Conservation (phyloP, 2,113 vertebrate species). For the Edolisoma coerulescens region DNA sequence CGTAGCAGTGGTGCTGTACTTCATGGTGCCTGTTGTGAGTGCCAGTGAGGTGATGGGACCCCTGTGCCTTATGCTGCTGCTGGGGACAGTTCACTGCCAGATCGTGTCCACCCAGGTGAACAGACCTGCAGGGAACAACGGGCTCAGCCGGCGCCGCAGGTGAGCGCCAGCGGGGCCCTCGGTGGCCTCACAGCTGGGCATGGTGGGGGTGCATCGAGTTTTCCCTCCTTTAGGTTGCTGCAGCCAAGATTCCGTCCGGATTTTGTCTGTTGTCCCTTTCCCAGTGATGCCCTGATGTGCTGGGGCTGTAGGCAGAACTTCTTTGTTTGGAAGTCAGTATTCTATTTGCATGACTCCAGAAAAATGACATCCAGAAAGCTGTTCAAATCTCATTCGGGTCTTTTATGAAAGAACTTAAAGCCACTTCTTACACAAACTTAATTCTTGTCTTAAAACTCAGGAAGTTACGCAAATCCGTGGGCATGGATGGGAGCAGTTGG, state of each 20-base stretch:
- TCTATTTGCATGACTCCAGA: background rate
- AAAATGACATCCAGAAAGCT: background rate
- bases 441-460: slow-evolving; percentile 47
- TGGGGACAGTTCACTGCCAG: slow-evolving; percentile 98
- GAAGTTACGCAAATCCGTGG: slow-evolving; percentile 74
- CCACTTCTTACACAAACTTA: background rate
- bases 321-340: background rate
- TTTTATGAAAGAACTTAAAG: background rate
- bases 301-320: background rate
- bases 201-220: background rate
- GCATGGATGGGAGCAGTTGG: slow-evolving; percentile 64
- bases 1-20: slow-evolving; percentile 80
- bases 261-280: background rate
- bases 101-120: slow-evolving; percentile 92
- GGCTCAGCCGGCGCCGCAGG: slow-evolving; percentile 85
- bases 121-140: slow-evolving; percentile 72
- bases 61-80: slow-evolving; percentile 93
- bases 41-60: slow-evolving; percentile 89
- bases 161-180: background rate
- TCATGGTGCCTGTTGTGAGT: slow-evolving; percentile 82
- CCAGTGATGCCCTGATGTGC: background rate
- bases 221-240: background rate
- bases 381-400: background rate
- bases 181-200: accelerated
- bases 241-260: background rate